Percentiles rank a stretch among this genome's conserved stretches.
phyloP scores from a whole-genome alignment of 2,113 vertebrate genomes.

The Ptychochromis oligacanthus region DNA sequence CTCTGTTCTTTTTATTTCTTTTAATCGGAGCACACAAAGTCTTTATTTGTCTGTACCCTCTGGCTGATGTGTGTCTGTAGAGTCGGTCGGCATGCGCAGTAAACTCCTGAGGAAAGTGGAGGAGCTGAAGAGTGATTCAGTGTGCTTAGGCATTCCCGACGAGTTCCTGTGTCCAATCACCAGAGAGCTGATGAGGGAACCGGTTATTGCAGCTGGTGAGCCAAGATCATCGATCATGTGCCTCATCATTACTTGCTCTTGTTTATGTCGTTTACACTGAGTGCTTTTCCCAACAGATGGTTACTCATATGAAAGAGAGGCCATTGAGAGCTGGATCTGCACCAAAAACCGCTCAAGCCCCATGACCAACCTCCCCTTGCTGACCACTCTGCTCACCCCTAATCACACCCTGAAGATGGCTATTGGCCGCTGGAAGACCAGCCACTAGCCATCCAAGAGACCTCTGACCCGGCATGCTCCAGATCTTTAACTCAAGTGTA shows the following conservation, averaged over 20 bases:
- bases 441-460: slow-evolving; percentile 48
- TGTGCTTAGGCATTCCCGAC: slow-evolving; percentile 83
- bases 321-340: slow-evolving; percentile 91
- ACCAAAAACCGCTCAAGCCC: slow-evolving; percentile 90
- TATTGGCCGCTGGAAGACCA: slow-evolving; percentile 87
- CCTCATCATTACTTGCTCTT: background rate
- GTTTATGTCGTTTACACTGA: background rate
- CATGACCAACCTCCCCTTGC: slow-evolving; percentile 94
- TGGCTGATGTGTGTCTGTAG: slow-evolving; percentile 65
- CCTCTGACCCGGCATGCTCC: background rate
- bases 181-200: slow-evolving; percentile 93
- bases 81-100: slow-evolving; percentile 88
- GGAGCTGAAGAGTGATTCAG: slow-evolving; percentile 80
- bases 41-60: background rate
- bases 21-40: background rate
- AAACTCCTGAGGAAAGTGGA: slow-evolving; percentile 90
- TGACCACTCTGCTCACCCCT: slow-evolving; percentile 86
- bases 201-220: slow-evolving; percentile 93
- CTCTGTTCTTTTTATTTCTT: background rate
- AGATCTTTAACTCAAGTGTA: background rate
- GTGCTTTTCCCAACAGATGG: slow-evolving; percentile 84
- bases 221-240: background rate
- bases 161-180: slow-evolving; percentile 97
- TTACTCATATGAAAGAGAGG: slow-evolving; percentile 93
- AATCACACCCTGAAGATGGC: slow-evolving; percentile 97